A percentile compares a stretch with the other conserved stretches of the same genome.
Conservation (phyloP, 1,140 invertebrate genomes). For the Trichonephila clavata region DNA sequence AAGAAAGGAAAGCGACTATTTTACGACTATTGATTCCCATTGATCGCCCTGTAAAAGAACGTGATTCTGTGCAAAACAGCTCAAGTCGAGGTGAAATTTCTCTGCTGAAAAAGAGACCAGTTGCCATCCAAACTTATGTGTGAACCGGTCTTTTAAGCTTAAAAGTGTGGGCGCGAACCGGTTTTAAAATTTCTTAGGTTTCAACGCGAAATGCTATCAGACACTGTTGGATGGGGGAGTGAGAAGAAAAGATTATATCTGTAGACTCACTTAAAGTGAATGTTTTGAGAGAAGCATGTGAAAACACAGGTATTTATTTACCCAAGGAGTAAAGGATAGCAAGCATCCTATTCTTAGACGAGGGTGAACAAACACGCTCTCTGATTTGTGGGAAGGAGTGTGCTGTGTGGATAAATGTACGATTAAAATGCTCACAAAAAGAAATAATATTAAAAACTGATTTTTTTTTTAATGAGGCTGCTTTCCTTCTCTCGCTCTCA, state of each 20-base stretch:
- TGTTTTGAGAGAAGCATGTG: neutral
- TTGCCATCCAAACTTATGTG: slow-evolving; percentile 24
- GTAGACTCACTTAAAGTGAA: neutral
- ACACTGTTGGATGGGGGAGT: neutral
- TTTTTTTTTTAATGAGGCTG: too few relatives aligned
- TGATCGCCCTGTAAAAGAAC: neutral
- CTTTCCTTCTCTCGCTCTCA: too few relatives aligned
- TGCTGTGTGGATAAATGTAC: too few relatives aligned
- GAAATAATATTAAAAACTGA: too few relatives aligned
- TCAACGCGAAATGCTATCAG: slow-evolving; percentile 18
- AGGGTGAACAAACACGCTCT: too few relatives aligned
- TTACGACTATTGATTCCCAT: slow-evolving; percentile 35
- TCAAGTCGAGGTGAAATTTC: neutral
- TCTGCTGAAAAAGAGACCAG: neutral
- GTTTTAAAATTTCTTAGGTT: slow-evolving; percentile 62
- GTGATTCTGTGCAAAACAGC: neutral
- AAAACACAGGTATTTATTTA: slow-evolving; percentile 24
- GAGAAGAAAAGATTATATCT: slow-evolving; percentile 16
- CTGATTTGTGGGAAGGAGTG: too few relatives aligned
- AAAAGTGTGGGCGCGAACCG: slow-evolving; percentile 66
- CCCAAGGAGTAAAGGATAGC: neutral
- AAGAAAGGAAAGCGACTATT: neutral
- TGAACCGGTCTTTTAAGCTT: slow-evolving; percentile 65
- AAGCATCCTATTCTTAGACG: neutral
- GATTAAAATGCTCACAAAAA: too few relatives aligned